Base-by-base conservation (phyloP, 2,113 vertebrate species). In the Microcebus ravelobensis region DNA sequence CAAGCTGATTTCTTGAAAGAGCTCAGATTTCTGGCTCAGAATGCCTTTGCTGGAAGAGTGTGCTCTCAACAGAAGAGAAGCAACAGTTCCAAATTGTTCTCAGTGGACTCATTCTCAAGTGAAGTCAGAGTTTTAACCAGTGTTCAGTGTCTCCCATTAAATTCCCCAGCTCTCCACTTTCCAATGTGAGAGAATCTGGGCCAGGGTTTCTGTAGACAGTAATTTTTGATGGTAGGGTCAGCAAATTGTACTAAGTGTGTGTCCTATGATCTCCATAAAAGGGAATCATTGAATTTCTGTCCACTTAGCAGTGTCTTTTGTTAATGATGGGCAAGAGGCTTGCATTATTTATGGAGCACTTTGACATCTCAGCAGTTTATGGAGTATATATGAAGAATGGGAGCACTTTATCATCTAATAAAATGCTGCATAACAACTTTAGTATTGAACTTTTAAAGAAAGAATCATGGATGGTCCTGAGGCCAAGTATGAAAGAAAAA, bases 271-370 rank as follows among this genome's bases (percentile, higher is more conserved):
- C 80, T 88, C 88, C 6, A 5, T 82, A 68, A 96, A 96, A 95
- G 73, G 76, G 12, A 90, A 95, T 85, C 81, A 86, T 81, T 82
- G 95, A 81, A 82, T 92, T 96, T 96, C 97, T 96, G 76, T 97
- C 94, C 59, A 90, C 80, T 95, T 96, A 96, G 84, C 5, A 6
- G 59, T 42, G 18, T 73, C 31, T 8, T 87, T 91, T 83, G 81
- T 95, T 96, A 96, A 92, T 85, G 71, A 96, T 65, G 67, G 77
- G 55, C 85, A 76, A 84, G 42, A 55, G 71, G 23, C 39, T 76
- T 85, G 52, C 81, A 81, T 97, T 96, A 87, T 90, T 94, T 90
- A 92, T 87, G 65, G 87, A 52, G 81, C 13, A 61, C 79, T 92
- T 63, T 81, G 94, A 94, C 93, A 92, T 45, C 81, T 96, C 93